Conservation (phyloP, 2,113 vertebrate species). For the Copsychus sechellarum region DNA sequence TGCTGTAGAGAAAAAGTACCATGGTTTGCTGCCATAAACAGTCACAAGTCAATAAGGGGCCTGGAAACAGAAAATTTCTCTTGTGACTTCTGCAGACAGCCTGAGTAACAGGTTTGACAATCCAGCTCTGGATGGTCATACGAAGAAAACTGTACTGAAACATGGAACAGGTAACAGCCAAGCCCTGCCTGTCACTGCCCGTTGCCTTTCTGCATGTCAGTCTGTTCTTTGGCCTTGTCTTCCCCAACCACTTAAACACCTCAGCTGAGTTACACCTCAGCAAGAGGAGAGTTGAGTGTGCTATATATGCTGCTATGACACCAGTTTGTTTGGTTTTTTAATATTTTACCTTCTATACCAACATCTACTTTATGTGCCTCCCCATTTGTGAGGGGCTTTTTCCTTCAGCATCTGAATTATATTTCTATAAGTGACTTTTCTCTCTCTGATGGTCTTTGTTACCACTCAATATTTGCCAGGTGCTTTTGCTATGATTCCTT, state of each 20-base stretch:
- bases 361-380: neutral
- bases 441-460: neutral
- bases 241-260: neutral
- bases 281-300: neutral
- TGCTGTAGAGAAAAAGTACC: neutral
- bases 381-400: neutral
- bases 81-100: neutral
- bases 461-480: fast-evolving
- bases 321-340: neutral
- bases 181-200: neutral
- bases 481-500: neutral
- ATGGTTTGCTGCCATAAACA: neutral
- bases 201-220: neutral
- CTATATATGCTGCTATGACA: neutral
- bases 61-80: neutral
- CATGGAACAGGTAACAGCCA: fast-evolving
- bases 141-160: neutral
- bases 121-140: neutral
- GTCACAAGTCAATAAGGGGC: neutral
- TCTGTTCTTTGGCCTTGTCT: neutral
- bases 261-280: neutral
- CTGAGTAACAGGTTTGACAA: neutral
- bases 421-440: neutral
- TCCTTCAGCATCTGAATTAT: neutral
- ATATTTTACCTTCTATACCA: neutral